Evolutionary conservation across 2,113 vertebrate species (phyloP).

Genomic region (Apodemus sylvaticus): DNA sequence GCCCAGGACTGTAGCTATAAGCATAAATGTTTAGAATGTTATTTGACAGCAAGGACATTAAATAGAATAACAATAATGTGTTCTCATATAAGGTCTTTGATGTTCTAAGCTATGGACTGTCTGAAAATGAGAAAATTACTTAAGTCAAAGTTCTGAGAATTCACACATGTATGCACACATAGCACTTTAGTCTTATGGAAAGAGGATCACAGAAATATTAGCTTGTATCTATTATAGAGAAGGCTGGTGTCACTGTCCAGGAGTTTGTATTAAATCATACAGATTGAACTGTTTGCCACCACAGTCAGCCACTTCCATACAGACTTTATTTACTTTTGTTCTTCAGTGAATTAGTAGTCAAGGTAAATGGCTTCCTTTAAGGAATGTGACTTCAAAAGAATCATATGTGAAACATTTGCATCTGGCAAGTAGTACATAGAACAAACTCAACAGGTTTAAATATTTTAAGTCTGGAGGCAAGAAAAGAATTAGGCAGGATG

Average conservation of each 20-base stretch:
- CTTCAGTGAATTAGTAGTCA: conserved; percentile 9
- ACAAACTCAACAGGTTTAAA: conserved; percentile 65
- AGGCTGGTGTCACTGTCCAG: background rate
- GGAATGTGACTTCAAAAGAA: conserved; percentile 66
- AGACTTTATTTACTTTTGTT: conserved; percentile 21
- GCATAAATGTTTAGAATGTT: background rate
- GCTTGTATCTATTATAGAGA: background rate
- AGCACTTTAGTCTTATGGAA: background rate
- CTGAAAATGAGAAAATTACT: background rate
- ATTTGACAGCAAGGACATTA: background rate
- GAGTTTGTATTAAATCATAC: background rate
- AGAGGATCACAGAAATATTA: background rate
- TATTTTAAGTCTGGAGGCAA: conserved; percentile 43
- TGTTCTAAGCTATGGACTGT: too few species aligned
- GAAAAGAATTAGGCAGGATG: background rate
- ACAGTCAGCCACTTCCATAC: background rate
- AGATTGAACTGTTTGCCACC: background rate
- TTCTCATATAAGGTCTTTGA: background rate
- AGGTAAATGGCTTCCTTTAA: conserved; percentile 61
- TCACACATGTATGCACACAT: background rate
- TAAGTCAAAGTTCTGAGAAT: background rate
- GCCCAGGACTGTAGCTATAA: background rate
- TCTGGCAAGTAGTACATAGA: conserved; percentile 22
- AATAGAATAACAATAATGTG: background rate
- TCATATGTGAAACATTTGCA: conserved; percentile 62